Conservation (phyloP, 1,140 invertebrate species). For the Heterodera schachtii region DNA sequence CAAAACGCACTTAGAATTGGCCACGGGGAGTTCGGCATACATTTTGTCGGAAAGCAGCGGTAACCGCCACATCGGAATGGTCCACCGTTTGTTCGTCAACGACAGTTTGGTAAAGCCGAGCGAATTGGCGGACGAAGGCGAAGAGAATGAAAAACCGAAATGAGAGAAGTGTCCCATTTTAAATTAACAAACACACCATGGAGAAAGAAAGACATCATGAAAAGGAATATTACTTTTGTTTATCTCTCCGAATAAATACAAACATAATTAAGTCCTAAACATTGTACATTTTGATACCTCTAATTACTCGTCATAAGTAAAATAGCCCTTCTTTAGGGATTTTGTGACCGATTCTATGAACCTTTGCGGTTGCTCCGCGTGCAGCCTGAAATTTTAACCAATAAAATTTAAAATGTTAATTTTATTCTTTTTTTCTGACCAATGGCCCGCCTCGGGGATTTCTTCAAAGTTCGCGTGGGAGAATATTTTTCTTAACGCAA, state of each 20-base stretch:
- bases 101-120: conserved; percentile 31
- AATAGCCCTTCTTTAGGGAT: conserved; percentile 54
- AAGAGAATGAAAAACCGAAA: background rate
- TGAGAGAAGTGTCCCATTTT: no score
- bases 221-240: no score
- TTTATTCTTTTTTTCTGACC: conserved; percentile 67
- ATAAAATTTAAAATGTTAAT: background rate
- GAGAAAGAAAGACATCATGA: no score
- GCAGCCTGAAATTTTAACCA: conserved; percentile 69
- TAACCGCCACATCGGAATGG: conserved; percentile 65
- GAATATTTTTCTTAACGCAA: conserved; percentile 76
- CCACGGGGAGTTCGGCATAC: conserved; percentile 61
- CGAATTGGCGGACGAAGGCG: conserved; percentile 5
- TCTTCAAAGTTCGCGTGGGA: conserved; percentile 76
- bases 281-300: no score
- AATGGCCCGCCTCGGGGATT: conserved; percentile 82
- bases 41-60: conserved; percentile 72
- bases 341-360: conserved; percentile 73
- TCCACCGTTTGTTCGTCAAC: conserved; percentile 67
- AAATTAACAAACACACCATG: no score
- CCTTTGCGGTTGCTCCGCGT: conserved; percentile 82
- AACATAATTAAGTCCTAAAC: no score
- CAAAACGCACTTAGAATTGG: conserved; percentile 77
- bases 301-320: conserved; percentile 29
- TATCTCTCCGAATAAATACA: no score